Base-by-base conservation (phyloP, 2,888 invertebrate species). In the Fragum fragum region DNA sequence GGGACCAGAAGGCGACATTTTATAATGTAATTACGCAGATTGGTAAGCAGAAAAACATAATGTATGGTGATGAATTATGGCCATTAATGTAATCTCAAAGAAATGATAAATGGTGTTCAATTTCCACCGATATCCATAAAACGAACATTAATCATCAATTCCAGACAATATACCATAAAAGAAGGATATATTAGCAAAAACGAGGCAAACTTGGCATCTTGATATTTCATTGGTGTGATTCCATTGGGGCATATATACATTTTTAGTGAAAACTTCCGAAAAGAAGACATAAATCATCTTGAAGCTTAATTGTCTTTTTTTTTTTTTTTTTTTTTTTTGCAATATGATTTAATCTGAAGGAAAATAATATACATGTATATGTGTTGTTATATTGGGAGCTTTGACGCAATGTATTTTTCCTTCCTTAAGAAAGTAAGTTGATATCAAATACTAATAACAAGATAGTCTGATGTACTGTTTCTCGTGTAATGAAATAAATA, bases 31-130 rank as follows among this genome's bases (percentile, higher is more conserved):
- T 57, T 57, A 57, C 5, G 23, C 1, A 57, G 14, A 57, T 57
- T 57, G 57, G 57, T 26, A 26, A 23, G 18, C 21, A 21, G 57
- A 57, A 21, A 57, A 57, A 57, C 21, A 11, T 14, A 21, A 57
- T 57, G 21, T 57, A 57, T 57, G 57, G 57, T 26, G 21, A 21
- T 57, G 57, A 57, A 57, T 23, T 57, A 57, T 57, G 57, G 23
- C 23, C 26, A 57, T 57, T 57, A 57, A 23, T 57, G 26, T 26
- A 57, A 57, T 57, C 57, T 57, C 57, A 23, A 21, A 23, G 52
- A 23, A 57, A 57, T 57, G 57, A 57, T 57, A 57, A 57, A 57
- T 57, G 23, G 9, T 57, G 3, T 57, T 23, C 57, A 26, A 26
- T 57, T 26, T 26, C 57, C 26, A 26, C 26, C 3, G 57, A 57